Base-by-base conservation (phyloP, 2,113 vertebrate species). In the Rhinogobius similis region DNA sequence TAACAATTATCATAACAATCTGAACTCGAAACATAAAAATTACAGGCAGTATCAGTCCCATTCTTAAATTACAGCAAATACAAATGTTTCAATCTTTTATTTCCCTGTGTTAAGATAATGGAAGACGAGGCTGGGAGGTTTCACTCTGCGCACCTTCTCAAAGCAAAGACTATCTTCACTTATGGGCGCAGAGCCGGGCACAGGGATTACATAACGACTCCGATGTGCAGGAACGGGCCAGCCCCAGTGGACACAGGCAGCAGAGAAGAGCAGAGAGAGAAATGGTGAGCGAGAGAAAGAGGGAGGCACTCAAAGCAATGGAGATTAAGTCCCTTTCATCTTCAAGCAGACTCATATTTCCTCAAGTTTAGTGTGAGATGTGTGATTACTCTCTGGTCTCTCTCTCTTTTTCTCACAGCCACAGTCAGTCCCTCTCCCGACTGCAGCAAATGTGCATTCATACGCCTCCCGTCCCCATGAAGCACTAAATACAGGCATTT, bases 281-380 rank as follows among this genome's bases (percentile, higher is more conserved):
- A 75, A 88, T 73, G 76, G 82, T 70, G 82, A 84, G 75, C 73
- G 73, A 78, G 77, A 88, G 46, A 69, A 78, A 77, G 71, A 82
- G 75, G 90, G 84, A 89, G 82, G 82, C 75, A 81, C 70, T 72
- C 74, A 78, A 84, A 76, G 83, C 79, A 89, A 88, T 87, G 73
- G 87, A 89, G 86, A 90, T 90, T 87, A 89, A 92, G 88, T 89
- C 87, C 81, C 86, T 93, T 94, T 94, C 90, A 94, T 92, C 89
- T 92, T 92, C 87, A 88, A 92, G 77, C 84, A 88, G 87, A 86
- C 84, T 88, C 79, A 88, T 89, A 90, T 90, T 90, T 91, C 87
- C 87, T 86, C 87, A 91, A 91, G 89, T 87, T 88, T 87, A 87
- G 85, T 82, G 88, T 68, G 75, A 89, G 83, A 92, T 89, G 88